Evolutionary conservation across 2,797 vertebrate genomes (phyloP).

Genomic region (Parambassis ranga): DNA sequence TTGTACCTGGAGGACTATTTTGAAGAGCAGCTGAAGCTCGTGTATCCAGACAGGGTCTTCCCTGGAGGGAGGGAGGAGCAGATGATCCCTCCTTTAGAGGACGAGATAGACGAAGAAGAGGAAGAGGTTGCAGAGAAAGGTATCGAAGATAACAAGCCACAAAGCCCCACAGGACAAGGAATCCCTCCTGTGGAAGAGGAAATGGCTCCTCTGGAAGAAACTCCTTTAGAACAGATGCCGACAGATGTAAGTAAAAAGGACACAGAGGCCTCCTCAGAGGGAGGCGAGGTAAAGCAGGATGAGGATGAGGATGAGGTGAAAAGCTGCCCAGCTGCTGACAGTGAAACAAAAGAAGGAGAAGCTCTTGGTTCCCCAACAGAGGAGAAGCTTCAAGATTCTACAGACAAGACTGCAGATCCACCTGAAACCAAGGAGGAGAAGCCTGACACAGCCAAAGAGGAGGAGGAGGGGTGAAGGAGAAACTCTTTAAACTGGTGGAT

Average conservation of each 20-base stretch:
- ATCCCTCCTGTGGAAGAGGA: conserved; percentile 46
- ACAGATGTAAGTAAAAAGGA: not conserved
- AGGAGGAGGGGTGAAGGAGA: conserved; percentile 6
- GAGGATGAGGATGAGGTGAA: not conserved
- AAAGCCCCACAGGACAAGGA: conserved; percentile 26
- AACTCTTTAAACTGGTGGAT: conserved; percentile 12
- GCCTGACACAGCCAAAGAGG: conserved; percentile 29
- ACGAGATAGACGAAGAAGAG: conserved; percentile 83
- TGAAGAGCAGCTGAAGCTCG: conserved; percentile 88
- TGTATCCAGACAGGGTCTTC: conserved; percentile 87
- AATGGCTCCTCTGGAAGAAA: conserved; percentile 21
- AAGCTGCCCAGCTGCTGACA: not conserved
- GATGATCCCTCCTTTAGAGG: conserved; percentile 85
- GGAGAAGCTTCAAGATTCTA: conserved; percentile 1
- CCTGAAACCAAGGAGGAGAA: conserved; percentile 19
- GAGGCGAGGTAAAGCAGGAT: conserved; percentile 1
- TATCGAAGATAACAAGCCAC: conserved; percentile 3
- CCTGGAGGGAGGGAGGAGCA: conserved; percentile 85
- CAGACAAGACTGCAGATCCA: conserved; percentile 13
- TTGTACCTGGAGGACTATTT: conserved; percentile 91
- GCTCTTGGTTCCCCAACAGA: conserved; percentile 19
- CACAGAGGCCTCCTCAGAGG: rapidly evolving
- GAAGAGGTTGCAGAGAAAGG: conserved; percentile 70
- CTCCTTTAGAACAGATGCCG: not conserved
- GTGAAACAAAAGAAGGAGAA: conserved; percentile 11